Base-by-base conservation (phyloP, 2,888 invertebrate genomes). In the Scaptomyza flava region DNA sequence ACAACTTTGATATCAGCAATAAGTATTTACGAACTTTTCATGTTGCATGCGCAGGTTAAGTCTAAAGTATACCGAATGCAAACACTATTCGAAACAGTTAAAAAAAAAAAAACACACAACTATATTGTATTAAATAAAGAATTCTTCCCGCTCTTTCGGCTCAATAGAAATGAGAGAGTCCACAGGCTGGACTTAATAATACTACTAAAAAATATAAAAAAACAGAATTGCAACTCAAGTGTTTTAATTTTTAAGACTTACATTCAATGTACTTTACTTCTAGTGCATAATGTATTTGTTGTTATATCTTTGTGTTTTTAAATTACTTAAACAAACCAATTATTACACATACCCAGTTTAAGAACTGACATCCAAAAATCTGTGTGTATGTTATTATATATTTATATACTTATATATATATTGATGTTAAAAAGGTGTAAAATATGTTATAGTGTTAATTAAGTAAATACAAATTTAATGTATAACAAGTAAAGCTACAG, bases 361-460 rank as follows among this genome's bases (percentile, higher is more conserved):
- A 48, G 54, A 47, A 56, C 51, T 38, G 27, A 38, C 12, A 57
- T 38, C 36, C 31, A 41, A 52, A 41, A 50, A 64, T 75, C 60
- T 69, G 43, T 68, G 53, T 66, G 53, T 67, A 51, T 64, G 51
- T 65, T 17, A 9, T 41, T 38, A 12, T 34, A 34, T 38, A 38
- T 14, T 14, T 38, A 38, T 38, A 38, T n/a, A n/a, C n/a, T n/a
- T n/a, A n/a, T 38, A 1, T 17, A 38, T 58, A 53, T 64, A 67
- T 77, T 61, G 50, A 67, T 72, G 80, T 80, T 67, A 34, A 59
- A 66, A 61, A 65, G 20, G n/a, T 85, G 61, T 77, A 57, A 70
- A 77, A 75, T 83, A 74, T 86, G 78, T 77, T 80, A 74, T 77
- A 77, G 78, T 77, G 60, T 73, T 76, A 58, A 41, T 41, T 38